Evolutionary conservation across 64 coral and sea anemone species (phyloP), one percentile per base, ranked within the genome.

Genomic region (Dendronephthya gigantea): DNA sequence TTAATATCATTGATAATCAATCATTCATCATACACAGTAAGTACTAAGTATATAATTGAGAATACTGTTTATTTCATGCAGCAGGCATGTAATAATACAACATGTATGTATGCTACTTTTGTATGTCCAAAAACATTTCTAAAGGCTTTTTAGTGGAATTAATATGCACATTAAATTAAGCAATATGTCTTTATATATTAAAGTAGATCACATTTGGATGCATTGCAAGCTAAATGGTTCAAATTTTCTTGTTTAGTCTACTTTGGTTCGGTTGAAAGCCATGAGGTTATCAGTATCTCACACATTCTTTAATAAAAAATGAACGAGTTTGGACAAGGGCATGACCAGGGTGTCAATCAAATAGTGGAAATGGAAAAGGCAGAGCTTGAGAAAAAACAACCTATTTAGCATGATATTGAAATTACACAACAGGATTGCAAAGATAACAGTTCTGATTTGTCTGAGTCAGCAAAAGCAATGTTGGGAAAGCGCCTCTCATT

Each of bases 1-100:
- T 7, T 79, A 29, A 79, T 36, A 14, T 33, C 72, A 0, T 79
- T 79, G 36, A 79, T 79, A 79, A 79, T 79, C 30, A 79, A 79
- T 19, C 72, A 79, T 39, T 79, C 72, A 79, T 79, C 72, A 33
- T 79, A 79, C 36, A 79, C 72, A 79, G 72, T 79, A 33, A 79
- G 72, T 79, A n/a, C n/a, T n/a, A n/a, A n/a, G n/a, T n/a, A n/a
- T n/a, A n/a, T n/a, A n/a, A n/a, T n/a, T n/a, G n/a, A n/a, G n/a
- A n/a, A n/a, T n/a, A n/a, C n/a, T n/a, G n/a, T n/a, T n/a, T n/a
- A n/a, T n/a, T n/a, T n/a, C n/a, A n/a, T n/a, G n/a, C n/a, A n/a
- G n/a, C n/a, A n/a, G n/a, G n/a, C n/a, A n/a, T n/a, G n/a, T n/a
- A n/a, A n/a, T n/a, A n/a, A n/a, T n/a, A n/a, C n/a, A n/a, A n/a